Base-by-base conservation (phyloP, 2,888 invertebrate species). In the Sthenelais limicola region DNA sequence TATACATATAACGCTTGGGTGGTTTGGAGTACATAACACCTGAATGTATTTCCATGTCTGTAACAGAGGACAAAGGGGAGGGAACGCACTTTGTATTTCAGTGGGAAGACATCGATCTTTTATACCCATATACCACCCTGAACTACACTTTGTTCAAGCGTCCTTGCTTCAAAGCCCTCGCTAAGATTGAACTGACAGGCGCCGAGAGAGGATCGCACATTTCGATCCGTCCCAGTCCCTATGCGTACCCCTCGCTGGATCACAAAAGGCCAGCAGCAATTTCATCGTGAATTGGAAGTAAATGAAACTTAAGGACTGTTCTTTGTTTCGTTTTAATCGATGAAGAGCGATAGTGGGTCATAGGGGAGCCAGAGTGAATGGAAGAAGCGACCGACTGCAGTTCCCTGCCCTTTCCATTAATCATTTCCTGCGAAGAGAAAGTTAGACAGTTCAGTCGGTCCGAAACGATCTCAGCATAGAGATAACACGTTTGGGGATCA, bases 211-310 rank as follows among this genome's bases (percentile, higher is more conserved):
- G n/a, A n/a, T n/a, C n/a, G n/a, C n/a, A n/a, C n/a, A n/a, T n/a
- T n/a, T n/a, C n/a, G n/a, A 43, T 43, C 43, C 43, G 43, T 62
- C 62, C 9, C n/a, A 28, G 24, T 35, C 56, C 30, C 56, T 56
- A 12, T 4, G 12, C 15, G 30, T 2, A 24, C 52, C 51, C 52
- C 52, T 52, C 3, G 52, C 15, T 43, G 43, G 38, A 35, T 38
- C 62, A 62, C 62, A 62, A 62, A 62, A 21, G 62, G 62, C 62
- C 62, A 62, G 62, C 62, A 43, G 43, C 62, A 62, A 62, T 62
- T 62, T 62, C 62, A 62, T 43, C 62, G 62, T 38, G 62, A 62
- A 62, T 62, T 62, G 62, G 62, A 62, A 62, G 62, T 62, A 62
- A 62, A 62, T 62, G 62, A 62, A 62, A 62, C 62, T 62, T 62